Conservation (phyloP, 1,140 invertebrate genomes). For the Trachelipus rathkii region DNA sequence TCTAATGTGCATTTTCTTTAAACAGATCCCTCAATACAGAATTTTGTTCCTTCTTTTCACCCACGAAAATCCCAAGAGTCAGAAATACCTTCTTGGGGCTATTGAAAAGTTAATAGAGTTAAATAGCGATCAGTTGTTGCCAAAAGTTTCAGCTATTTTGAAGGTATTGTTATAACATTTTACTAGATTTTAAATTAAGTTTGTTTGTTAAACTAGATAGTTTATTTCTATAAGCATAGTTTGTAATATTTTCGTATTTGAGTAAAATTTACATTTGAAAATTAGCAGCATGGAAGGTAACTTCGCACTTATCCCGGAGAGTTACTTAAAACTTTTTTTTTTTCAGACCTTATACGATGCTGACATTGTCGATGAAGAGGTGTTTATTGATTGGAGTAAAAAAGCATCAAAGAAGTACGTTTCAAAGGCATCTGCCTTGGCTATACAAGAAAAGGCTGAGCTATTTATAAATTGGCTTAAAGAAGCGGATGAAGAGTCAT, state of each 20-base stretch:
- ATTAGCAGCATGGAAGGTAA: too few species aligned
- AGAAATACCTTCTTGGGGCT: slow-evolving; percentile 90
- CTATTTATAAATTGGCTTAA: slow-evolving; percentile 95
- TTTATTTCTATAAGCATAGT: too few species aligned
- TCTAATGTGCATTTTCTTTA: too few species aligned
- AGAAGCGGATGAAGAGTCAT: slow-evolving; percentile 85
- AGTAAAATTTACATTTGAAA: background rate
- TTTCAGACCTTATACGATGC: slow-evolving; percentile 82
- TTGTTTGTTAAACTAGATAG: too few species aligned
- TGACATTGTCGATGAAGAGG: slow-evolving; percentile 92
- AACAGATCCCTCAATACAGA: too few species aligned
- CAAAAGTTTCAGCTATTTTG: slow-evolving; percentile 83
- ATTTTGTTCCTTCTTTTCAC: slow-evolving; percentile 62
- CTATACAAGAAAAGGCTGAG: slow-evolving; percentile 86
- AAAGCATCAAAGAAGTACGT: slow-evolving; percentile 94
- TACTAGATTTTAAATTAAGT: background rate
- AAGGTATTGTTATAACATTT: slow-evolving; percentile 58
- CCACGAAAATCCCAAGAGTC: slow-evolving; percentile 65
- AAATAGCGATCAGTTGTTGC: slow-evolving; percentile 72
- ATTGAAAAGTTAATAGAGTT: slow-evolving; percentile 88
- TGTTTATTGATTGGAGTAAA: slow-evolving; percentile 86
- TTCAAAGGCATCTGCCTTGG: slow-evolving; percentile 78
- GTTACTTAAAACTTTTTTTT: background rate
- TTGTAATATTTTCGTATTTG: too few species aligned
- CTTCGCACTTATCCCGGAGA: too few species aligned